A percentile compares a stretch with the other conserved stretches of the same genome.
Evolutionary conservation across 2,113 vertebrate genomes (phyloP).

Genomic region (Thermophis baileyi): DNA sequence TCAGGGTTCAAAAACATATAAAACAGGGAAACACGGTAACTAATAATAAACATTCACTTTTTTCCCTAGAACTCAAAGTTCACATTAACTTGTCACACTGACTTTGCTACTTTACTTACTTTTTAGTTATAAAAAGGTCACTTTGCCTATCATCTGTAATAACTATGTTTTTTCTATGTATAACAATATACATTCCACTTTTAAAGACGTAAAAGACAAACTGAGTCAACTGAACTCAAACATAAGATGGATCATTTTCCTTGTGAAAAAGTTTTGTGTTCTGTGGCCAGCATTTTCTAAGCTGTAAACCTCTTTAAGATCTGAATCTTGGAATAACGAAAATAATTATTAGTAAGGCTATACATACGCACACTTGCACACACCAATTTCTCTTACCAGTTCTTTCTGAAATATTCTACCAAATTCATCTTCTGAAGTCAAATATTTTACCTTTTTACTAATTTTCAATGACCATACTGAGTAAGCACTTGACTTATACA

Average conservation of each 20-base stretch:
- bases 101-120: constrained; percentile 20
- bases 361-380: neutral
- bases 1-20: too few relatives aligned
- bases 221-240: neutral
- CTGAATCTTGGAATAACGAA: neutral
- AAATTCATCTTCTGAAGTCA: neutral
- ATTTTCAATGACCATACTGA: neutral
- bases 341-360: neutral
- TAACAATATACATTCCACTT: neutral
- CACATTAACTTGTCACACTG: neutral
- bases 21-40: too few relatives aligned
- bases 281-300: neutral
- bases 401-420: neutral
- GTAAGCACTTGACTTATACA: neutral
- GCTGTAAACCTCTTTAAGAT: neutral
- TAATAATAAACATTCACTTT: constrained; percentile 21
- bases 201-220: neutral
- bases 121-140: constrained; percentile 26
- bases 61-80: constrained; percentile 9
- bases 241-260: neutral
- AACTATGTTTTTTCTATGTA: constrained; percentile 16
- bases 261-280: neutral
- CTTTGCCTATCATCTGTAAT: constrained; percentile 28
- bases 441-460: neutral
- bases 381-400: neutral